Base-by-base conservation (phyloP, 2,888 invertebrate species). In the Phorcus lineatus region DNA sequence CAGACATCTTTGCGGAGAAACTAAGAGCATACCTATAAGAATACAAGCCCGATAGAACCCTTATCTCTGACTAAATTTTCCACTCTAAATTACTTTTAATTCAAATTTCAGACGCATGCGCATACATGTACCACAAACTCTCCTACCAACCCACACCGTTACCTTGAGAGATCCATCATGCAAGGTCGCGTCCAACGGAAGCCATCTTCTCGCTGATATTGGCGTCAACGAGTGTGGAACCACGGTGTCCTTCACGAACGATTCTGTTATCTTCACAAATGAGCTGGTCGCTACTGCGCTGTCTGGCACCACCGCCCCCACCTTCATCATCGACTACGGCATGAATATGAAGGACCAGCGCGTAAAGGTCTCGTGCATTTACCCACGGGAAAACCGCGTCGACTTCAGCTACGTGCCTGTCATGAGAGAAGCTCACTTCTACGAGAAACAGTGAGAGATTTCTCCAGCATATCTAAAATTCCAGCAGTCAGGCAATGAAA, bases 281-380 rank as follows among this genome's bases (percentile, higher is more conserved):
- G 62, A 62, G 62, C 62, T 62, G 1, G 62, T 62, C 0, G 62
- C 62, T 9, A 62, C 62, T 28, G 62, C 28, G 24, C 24, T 62
- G 28, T 9, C 24, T 3, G 62, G 9, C 13, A 24, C 22, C 11
- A 7, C 24, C 62, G 13, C 62, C 28, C 28, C 62, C 62, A 62
- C 9, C 62, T n/a, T n/a, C n/a, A 62, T 62, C 62, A 24, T 62
- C 62, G 62, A 62, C 62, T 62, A 62, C 62, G 62, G 62, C 24
- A 24, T 62, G 28, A 28, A 28, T 28, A 62, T 4, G 22, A 28
- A 62, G 16, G 62, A 62, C 13, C 62, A 62, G 62, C 62, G 62
- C 4, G 62, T 62, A 17, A 28, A 24, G 24, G 28, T 62, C 22
- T 24, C 24, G 22, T 62, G 62, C 62, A 28, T 62, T 16, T 62